phyloP scores from a whole-genome alignment of 37 sponge, comb jelly and placozoan genomes.

The Hormiphora californensis region DNA sequence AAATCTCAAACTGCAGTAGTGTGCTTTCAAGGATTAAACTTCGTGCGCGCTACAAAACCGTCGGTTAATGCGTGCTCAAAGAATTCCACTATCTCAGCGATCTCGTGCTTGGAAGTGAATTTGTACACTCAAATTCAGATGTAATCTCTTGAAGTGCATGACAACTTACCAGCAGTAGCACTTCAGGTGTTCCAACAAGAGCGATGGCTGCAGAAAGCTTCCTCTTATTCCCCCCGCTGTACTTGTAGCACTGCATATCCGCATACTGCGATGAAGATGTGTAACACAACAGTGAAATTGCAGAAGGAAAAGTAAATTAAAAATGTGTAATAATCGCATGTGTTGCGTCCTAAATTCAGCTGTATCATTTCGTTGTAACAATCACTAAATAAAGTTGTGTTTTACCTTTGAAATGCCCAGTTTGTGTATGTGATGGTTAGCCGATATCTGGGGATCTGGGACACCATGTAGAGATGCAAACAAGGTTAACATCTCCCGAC shows the following conservation, averaged over 20 bases:
- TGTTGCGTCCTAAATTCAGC: too few relatives aligned
- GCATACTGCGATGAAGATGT: neutral
- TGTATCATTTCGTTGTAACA: neutral
- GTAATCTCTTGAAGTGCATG: too few relatives aligned
- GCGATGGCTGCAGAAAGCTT: conserved; percentile 50
- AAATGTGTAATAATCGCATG: too few relatives aligned
- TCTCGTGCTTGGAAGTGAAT: too few relatives aligned
- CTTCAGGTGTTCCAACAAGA: conserved; percentile 42
- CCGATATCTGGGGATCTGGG: neutral
- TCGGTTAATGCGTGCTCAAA: too few relatives aligned
- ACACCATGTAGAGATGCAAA: conserved; percentile 28
- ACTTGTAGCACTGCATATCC: conserved; percentile 54
- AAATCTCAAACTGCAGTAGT: too few relatives aligned
- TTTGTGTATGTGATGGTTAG: conserved; percentile 6
- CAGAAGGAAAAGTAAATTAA: too few relatives aligned
- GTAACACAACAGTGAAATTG: neutral
- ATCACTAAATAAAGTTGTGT: neutral
- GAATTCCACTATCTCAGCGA: too few relatives aligned
- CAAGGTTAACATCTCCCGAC: conserved; percentile 28
- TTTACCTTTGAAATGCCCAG: conserved; percentile 28
- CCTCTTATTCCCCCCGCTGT: conserved; percentile 30
- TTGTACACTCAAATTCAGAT: too few relatives aligned
- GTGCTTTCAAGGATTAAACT: too few relatives aligned
- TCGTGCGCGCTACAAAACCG: too few relatives aligned
- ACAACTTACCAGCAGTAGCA: conserved; percentile 8